Percentiles rank a stretch among this genome's conserved stretches.
These are phyloP conservation scores for Cerastis leucographa DNA, from an alignment of 2,888 invertebrate genomes.

Conservation along the genomic window DNA sequence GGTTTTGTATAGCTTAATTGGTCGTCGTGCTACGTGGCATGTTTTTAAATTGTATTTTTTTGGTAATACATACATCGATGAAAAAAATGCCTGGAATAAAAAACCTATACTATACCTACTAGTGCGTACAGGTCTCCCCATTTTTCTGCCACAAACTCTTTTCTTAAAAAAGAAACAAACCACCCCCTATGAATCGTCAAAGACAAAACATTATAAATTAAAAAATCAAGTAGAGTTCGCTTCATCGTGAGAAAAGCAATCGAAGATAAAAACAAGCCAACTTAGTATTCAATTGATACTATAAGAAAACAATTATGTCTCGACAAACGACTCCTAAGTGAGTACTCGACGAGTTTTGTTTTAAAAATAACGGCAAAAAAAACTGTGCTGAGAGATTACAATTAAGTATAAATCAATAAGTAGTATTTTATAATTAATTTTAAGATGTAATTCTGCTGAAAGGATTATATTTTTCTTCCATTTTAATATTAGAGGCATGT, in stretches of 20 bases:
- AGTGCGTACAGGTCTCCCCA: too few species aligned
- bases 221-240: constrained; percentile 42
- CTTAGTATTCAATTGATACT: constrained; percentile 64
- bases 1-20: too few species aligned
- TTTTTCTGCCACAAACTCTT: too few species aligned
- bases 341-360: constrained; percentile 50
- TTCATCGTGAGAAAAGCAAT: constrained; percentile 58
- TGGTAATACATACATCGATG: too few species aligned
- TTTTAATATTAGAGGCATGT: background rate
- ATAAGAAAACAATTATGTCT: constrained; percentile 67
- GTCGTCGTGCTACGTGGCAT: too few species aligned
- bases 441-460: background rate
- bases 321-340: constrained; percentile 54
- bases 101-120: too few species aligned
- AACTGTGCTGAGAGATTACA: constrained; percentile 26
- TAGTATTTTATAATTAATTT: background rate
- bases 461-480: too few species aligned
- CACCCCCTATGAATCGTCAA: background rate
- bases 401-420: constrained; percentile 39
- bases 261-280: constrained; percentile 39
- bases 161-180: background rate
- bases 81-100: too few species aligned
- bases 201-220: constrained; percentile 35
- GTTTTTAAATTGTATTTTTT: too few species aligned
- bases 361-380: constrained; percentile 40